Evolutionary conservation across 2,888 invertebrate genomes (phyloP).

Genomic region (Taphrorychus bicolor): DNA sequence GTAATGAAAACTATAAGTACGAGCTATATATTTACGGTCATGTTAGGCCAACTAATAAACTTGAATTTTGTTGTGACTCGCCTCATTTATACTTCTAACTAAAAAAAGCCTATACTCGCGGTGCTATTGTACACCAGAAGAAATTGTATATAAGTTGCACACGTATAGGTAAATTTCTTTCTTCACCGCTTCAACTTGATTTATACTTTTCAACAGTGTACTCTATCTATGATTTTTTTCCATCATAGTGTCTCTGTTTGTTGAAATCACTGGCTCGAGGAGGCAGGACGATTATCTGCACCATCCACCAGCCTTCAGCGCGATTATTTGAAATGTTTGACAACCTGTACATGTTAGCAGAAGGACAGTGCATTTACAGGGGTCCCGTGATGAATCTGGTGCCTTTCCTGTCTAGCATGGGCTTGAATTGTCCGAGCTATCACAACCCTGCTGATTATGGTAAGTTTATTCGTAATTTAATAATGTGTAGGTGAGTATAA

Average conservation of each 20-base stretch:
- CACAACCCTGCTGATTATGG: conserved; percentile 98
- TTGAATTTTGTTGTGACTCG: too few relatives aligned
- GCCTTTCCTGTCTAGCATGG: conserved; percentile 85
- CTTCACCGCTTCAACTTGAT: too few relatives aligned
- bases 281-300: conserved; percentile 91
- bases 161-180: too few relatives aligned
- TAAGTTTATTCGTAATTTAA: conserved; percentile 54
- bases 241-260: conserved; percentile 81
- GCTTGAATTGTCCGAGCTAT: conserved; percentile 90
- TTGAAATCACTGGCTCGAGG: conserved; percentile 88
- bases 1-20: too few relatives aligned
- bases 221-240: conserved; percentile 58
- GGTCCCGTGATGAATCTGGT: conserved; percentile 84
- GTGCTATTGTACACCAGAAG: too few relatives aligned
- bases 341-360: conserved; percentile 87
- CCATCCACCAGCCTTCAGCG: conserved; percentile 96
- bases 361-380: conserved; percentile 93
- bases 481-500: too few relatives aligned
- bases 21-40: too few relatives aligned
- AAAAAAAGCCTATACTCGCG: too few relatives aligned
- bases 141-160: too few relatives aligned
- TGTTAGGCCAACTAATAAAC: too few relatives aligned
- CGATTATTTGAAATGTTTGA: conserved; percentile 96
- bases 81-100: too few relatives aligned
- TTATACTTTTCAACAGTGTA: too few relatives aligned